These are phyloP conservation scores for Euglossa dilemma DNA, from an alignment of 1,140 invertebrate genomes.

Conservation along the genomic window DNA sequence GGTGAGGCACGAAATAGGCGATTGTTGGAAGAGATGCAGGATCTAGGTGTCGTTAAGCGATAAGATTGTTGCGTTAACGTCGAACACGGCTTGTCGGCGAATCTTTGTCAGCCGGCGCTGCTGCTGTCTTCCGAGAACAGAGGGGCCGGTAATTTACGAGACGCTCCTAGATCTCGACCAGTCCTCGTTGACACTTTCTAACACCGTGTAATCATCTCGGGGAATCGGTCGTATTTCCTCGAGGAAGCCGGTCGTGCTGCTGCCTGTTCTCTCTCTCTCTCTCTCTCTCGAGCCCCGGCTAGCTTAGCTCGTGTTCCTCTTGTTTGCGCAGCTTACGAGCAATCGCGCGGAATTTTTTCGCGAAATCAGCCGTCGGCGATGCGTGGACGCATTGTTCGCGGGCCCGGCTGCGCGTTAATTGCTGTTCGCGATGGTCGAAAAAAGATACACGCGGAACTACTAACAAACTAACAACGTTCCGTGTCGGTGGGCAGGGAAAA, in stretches of 20 bases:
- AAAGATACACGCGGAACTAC: background rate
- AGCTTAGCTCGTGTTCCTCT: background rate
- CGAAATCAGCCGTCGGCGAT: background rate
- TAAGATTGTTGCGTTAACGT: background rate
- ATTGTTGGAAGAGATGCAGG: background rate
- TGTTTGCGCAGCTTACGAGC: background rate
- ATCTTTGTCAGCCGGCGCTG: background rate
- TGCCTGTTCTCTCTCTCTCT: too few species aligned
- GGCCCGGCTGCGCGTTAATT: background rate
- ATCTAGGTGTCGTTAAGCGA: background rate
- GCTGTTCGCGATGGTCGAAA: background rate
- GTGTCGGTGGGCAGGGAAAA: too few species aligned
- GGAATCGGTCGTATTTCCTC: background rate
- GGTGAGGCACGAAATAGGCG: background rate
- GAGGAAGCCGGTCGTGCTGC: background rate
- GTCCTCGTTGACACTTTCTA: background rate
- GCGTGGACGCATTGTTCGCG: background rate
- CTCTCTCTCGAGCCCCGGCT: too few species aligned
- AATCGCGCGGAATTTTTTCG: slow-evolving; percentile 2
- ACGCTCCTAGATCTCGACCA: background rate
- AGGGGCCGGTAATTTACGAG: too few species aligned
- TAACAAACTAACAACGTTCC: slow-evolving; percentile 6
- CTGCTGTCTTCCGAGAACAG: background rate
- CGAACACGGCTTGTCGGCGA: background rate
- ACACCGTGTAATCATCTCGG: background rate